Conservation (phyloP, 53 echinoderm and acorn worm species). For the Crossaster papposus region DNA sequence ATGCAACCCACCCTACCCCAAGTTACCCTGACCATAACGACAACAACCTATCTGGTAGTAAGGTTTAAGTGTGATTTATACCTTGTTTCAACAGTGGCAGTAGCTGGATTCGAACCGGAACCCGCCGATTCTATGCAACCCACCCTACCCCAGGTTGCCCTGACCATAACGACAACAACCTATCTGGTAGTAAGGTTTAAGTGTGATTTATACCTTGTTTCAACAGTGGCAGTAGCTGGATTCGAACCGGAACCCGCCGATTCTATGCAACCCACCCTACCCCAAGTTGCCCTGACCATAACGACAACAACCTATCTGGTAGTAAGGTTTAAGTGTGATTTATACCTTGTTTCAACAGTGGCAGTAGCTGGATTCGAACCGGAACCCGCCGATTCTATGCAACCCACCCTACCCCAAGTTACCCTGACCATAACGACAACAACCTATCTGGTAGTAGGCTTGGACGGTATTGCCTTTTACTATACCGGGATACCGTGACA, state of each 20-base stretch:
- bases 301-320: neutral
- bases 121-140: too few relatives aligned
- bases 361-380: neutral
- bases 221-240: neutral
- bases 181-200: too few relatives aligned
- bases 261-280: neutral
- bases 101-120: too few relatives aligned
- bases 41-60: too few relatives aligned
- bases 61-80: too few relatives aligned
- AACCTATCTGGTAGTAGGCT: neutral
- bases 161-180: too few relatives aligned
- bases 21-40: too few relatives aligned
- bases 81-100: too few relatives aligned
- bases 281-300: neutral
- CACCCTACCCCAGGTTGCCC: too few relatives aligned
- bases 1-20: too few relatives aligned
- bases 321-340: neutral
- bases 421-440: neutral
- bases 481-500: too few relatives aligned
- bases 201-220: neutral
- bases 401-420: neutral
- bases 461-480: too few relatives aligned
- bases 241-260: neutral
- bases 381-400: neutral
- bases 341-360: slow-evolving; percentile 83